Evolutionary conservation across 2,113 vertebrate genomes (phyloP), one percentile per base, ranked within the genome.

Genomic region (Ochotona princeps): DNA sequence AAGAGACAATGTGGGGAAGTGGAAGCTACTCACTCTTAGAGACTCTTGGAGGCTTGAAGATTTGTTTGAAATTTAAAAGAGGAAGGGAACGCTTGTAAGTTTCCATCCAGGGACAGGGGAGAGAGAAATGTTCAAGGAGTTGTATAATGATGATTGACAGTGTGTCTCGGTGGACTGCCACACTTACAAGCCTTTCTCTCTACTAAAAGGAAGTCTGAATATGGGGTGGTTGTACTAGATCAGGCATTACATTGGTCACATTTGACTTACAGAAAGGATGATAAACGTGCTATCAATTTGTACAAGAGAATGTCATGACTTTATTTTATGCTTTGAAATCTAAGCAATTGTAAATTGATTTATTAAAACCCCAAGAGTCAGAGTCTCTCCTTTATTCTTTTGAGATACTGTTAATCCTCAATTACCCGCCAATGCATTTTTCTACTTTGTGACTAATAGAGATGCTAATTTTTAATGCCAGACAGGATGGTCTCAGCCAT

Each of bases 381-480:
- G 83, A 85, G 88, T 92, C 93, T 35, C 69, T 89, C 35, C 47
- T 95, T 84, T 87, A 89, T 81, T 95, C 67, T 93, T 60, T 79
- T 67, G 82, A 89, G 44, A 85, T 92, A 80, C 32, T 78, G 70
- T 78, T 94, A 95, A 93, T 96, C 82, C 87, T 94, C 92, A 93
- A 73, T 96, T 94, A 92, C 54, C 87, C 7, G 7, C n/a, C 69
- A 81, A 61, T 87, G 63, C 69, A 91, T 94, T 96, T 57, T 96
- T 94, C 49, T 2, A 95, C 82, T 94, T 94, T 44, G 26, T 83
- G 66, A 32, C 47, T 95, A 93, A 94, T 95, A 89, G 83, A 92
- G 80, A 92, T 95, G 87, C 61, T 96, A 91, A 95, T 94, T 85
- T 94, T 94, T 95, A 89, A 93, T 61, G 23, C 18, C 38, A 63